Conservation (phyloP, 2,888 invertebrate species). For the Hedya salicella region DNA sequence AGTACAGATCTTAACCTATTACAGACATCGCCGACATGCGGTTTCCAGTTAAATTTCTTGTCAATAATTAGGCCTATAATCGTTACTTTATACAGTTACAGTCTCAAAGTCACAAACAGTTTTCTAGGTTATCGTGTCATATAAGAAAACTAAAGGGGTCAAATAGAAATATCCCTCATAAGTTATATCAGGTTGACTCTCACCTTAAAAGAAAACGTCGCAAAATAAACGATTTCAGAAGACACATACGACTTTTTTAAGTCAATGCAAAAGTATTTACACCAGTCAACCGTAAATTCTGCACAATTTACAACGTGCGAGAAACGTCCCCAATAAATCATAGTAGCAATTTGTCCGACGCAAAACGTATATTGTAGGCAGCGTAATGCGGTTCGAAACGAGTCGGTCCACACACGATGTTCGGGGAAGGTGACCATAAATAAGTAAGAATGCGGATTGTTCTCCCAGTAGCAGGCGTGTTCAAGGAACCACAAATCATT, state of each 20-base stretch:
- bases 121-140: slow-evolving; percentile 18
- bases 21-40: no score
- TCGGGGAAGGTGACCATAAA: slow-evolving; percentile 58
- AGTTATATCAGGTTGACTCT: slow-evolving; percentile 26
- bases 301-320: slow-evolving; percentile 49
- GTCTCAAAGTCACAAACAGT: slow-evolving; percentile 2
- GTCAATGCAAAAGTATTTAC: slow-evolving; percentile 18
- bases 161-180: slow-evolving; percentile 13
- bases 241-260: background rate
- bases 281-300: slow-evolving; percentile 34
- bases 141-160: background rate
- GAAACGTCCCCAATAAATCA: slow-evolving; percentile 61
- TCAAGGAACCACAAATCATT: slow-evolving; percentile 66
- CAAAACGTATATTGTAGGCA: slow-evolving; percentile 55
- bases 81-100: no score
- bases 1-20: no score
- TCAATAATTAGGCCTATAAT: no score
- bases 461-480: slow-evolving; percentile 56
- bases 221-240: no score
- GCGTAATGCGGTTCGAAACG: slow-evolving; percentile 34
- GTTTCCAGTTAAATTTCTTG: no score
- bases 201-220: background rate
- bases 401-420: slow-evolving; percentile 41
- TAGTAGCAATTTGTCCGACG: slow-evolving; percentile 57
- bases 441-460: slow-evolving; percentile 55